Evolutionary conservation across 2,797 vertebrate genomes (phyloP).

Genomic region (Neosilurus hyrtlii): DNA sequence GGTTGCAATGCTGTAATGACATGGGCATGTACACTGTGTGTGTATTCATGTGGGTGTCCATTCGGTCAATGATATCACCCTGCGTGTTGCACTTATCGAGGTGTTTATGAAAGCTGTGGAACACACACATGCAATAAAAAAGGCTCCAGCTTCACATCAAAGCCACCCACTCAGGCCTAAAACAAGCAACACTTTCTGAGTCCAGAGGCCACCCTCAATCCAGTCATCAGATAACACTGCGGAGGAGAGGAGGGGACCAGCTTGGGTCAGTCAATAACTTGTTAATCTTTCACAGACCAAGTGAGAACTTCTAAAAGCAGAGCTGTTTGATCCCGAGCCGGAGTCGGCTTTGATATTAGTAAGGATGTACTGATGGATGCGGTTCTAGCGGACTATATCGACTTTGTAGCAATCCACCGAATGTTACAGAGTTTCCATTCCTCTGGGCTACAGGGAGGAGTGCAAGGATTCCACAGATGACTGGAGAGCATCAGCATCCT

Average conservation of each 20-base stretch:
- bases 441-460: constrained; percentile 37
- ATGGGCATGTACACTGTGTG: constrained; percentile 22
- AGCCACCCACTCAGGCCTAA: constrained; percentile 59
- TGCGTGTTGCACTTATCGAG: constrained; percentile 53
- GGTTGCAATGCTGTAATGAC: constrained; percentile 46
- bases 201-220: constrained; percentile 56
- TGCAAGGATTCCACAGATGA: constrained; percentile 41
- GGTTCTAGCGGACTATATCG: constrained; percentile 29
- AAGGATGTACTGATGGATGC: constrained; percentile 24
- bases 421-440: constrained; percentile 40
- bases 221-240: constrained; percentile 56
- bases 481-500: constrained; percentile 33
- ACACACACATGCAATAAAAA: constrained; percentile 54
- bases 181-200: constrained; percentile 57
- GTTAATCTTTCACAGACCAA: constrained; percentile 61
- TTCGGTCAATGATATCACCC: constrained; percentile 43
- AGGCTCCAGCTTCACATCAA: constrained; percentile 60
- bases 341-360: constrained; percentile 43
- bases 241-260: constrained; percentile 47
- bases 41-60: constrained; percentile 42
- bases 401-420: constrained; percentile 35
- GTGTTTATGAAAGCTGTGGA: constrained; percentile 62
- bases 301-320: constrained; percentile 53
- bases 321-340: constrained; percentile 50
- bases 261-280: constrained; percentile 60